Evolutionary conservation across 2,888 invertebrate species (phyloP).

Genomic region (Tineola bisselliella): DNA sequence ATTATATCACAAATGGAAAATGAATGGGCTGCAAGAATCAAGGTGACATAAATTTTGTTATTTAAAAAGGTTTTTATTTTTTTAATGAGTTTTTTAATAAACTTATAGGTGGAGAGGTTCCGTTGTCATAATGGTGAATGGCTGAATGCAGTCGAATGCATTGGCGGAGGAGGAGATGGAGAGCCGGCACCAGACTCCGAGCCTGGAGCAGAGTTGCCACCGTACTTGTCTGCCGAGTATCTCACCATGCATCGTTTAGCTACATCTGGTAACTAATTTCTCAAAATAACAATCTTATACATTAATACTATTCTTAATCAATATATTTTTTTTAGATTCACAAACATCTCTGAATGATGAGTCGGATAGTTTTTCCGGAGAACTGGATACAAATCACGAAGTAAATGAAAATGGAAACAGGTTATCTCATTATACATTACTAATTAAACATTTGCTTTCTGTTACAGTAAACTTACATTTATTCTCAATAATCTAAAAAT

Average conservation of each 20-base stretch:
- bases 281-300: no score
- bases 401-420: conserved; percentile 1
- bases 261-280: conserved; percentile 36
- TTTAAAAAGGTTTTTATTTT: background rate
- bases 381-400: conserved; percentile 32
- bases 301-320: no score
- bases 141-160: conserved; percentile 93
- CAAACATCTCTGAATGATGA: conserved; percentile 64
- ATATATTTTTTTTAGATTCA: conserved; percentile 48
- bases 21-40: conserved; percentile 94
- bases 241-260: conserved; percentile 62
- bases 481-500: no score
- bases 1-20: conserved; percentile 92
- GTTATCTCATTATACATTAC: background rate
- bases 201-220: conserved; percentile 74
- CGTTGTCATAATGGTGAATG: conserved; percentile 98
- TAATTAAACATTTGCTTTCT: no score
- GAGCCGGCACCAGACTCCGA: conserved; percentile 55
- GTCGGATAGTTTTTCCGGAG: conserved; percentile 56
- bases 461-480: no score
- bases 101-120: conserved; percentile 82
- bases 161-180: conserved; percentile 67
- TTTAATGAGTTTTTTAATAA: no score
- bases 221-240: conserved; percentile 79
- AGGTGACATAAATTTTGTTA: conserved; percentile 45